phyloP scores from a whole-genome alignment of 2,888 invertebrate genomes.

The Ichneumoninae sp. region DNA sequence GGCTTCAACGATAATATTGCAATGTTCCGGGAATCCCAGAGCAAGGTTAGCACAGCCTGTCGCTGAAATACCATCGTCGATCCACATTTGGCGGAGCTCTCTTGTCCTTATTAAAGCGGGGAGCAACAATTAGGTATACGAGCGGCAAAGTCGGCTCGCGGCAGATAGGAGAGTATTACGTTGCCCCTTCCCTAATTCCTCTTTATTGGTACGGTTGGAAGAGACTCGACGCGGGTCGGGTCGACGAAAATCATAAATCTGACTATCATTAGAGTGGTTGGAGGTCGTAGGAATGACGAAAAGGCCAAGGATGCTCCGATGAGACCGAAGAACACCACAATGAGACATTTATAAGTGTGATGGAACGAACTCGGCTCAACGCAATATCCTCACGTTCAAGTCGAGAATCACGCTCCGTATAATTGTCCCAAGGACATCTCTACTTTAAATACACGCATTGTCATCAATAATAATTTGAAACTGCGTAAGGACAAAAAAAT shows the following conservation, averaged over 20 bases:
- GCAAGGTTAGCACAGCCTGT: not conserved
- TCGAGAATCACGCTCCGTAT: not conserved
- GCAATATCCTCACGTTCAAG: not conserved
- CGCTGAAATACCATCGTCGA: slow-evolving; percentile 28
- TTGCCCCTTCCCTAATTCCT: slow-evolving; percentile 48
- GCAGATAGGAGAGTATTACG: not conserved
- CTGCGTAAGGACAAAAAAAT: not conserved
- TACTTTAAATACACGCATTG: not conserved
- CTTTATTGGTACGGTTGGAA: slow-evolving; percentile 50
- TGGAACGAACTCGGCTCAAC: not conserved
- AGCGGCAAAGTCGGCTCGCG: not conserved
- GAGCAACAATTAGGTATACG: slow-evolving; percentile 45
- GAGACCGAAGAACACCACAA: slow-evolving; percentile 12
- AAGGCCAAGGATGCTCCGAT: slow-evolving; percentile 45
- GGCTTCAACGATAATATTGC: slow-evolving; percentile 12
- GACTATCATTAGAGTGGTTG: slow-evolving; percentile 45
- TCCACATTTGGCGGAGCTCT: slow-evolving; percentile 35
- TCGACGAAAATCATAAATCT: slow-evolving; percentile 57
- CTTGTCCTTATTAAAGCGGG: slow-evolving; percentile 39
- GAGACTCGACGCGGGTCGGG: slow-evolving; percentile 23
- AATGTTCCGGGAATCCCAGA: not conserved
- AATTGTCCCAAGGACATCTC: slow-evolving; percentile 34
- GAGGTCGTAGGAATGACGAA: slow-evolving; percentile 14
- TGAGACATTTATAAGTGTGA: slow-evolving; percentile 9
- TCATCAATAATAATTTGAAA: not conserved